Evolutionary conservation across 1,140 invertebrate species (phyloP).

Genomic region (Bombus sylvicola): DNA sequence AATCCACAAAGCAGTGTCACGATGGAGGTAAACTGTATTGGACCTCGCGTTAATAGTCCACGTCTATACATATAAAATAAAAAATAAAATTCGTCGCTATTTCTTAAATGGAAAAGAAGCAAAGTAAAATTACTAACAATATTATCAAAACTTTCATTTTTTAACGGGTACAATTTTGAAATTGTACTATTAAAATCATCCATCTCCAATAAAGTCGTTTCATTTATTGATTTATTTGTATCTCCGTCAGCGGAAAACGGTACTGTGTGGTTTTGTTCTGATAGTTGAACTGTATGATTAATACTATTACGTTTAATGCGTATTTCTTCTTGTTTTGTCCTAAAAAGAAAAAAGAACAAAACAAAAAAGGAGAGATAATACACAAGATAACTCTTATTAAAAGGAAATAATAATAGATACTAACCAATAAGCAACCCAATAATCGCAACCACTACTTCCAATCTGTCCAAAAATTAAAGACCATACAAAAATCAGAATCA

Average conservation of each 20-base stretch:
- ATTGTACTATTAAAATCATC: constrained; percentile 11
- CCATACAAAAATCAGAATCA: constrained; percentile 78
- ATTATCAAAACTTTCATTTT: constrained; percentile 73
- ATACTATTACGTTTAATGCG: constrained; percentile 28
- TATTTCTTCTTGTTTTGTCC: constrained; percentile 80
- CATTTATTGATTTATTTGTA: constrained; percentile 73
- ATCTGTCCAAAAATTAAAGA: constrained; percentile 82
- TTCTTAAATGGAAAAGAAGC: not conserved
- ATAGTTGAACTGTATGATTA: not conserved
- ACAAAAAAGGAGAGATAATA: not conserved
- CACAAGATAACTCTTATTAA: not conserved
- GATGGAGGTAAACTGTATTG: constrained; percentile 55
- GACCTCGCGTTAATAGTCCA: constrained; percentile 14
- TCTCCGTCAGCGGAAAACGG: constrained; percentile 63
- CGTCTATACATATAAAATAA: constrained; percentile 24
- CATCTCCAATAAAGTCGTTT: not conserved
- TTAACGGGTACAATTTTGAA: constrained; percentile 50
- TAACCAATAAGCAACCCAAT: constrained; percentile 84
- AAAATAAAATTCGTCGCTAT: not conserved
- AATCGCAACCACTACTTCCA: constrained; percentile 84
- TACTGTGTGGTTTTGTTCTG: not conserved
- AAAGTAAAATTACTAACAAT: constrained; percentile 47
- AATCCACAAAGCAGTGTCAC: constrained; percentile 75
- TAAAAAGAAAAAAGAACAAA: constrained; percentile 16
- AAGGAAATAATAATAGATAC: not conserved